Base-by-base conservation (phyloP, 2,113 vertebrate genomes). In the Cyphomyrus discorhynchus region DNA sequence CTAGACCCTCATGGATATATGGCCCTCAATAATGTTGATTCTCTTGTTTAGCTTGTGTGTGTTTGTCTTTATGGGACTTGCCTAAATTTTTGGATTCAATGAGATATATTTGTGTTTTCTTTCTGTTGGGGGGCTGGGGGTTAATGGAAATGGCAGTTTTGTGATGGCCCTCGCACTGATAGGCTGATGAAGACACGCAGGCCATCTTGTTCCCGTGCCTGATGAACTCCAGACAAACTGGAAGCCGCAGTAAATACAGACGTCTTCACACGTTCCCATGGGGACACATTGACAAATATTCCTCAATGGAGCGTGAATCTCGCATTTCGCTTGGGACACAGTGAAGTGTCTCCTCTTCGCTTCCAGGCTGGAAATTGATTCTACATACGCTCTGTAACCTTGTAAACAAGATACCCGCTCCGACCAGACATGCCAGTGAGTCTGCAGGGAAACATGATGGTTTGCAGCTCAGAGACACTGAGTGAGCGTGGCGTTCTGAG, bases 1-100 rank as follows among this genome's bases (percentile, higher is more conserved):
- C 45, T 47, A 27, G n/a, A n/a, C 24, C 9, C 9, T 27, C 62
- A 66, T 27, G n/a, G 27, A 66, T 66, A 92, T 92, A 92, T 91
- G 90, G 83, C 90, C 86, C 91, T 91, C 85, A 90, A 50, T 39
- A 17, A 86, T 92, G 91, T 86, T 90, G 85, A 62, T 85, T 90
- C 95, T 93, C 94, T 95, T 58, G 56, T 93, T 95, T 95, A 95
- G 92, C 90, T 45, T 31, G 80, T 39, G 74, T 53, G 49, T 13
- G 0, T 89, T 39, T 62, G 80, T 86, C 27, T 92, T 96, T 95
- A 95, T 92, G 91, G 94, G 95, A 95, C 92, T 89, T 88, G 89
- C 90, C 93, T 95, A 94, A 95, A 95, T 92, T 92, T 90, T 62
- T 90, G 86, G 77, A 86, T 93, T 94, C 93, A 93, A 91, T 92